Evolutionary conservation across 2,888 invertebrate species (phyloP).

Genomic region (Netelia virgata): DNA sequence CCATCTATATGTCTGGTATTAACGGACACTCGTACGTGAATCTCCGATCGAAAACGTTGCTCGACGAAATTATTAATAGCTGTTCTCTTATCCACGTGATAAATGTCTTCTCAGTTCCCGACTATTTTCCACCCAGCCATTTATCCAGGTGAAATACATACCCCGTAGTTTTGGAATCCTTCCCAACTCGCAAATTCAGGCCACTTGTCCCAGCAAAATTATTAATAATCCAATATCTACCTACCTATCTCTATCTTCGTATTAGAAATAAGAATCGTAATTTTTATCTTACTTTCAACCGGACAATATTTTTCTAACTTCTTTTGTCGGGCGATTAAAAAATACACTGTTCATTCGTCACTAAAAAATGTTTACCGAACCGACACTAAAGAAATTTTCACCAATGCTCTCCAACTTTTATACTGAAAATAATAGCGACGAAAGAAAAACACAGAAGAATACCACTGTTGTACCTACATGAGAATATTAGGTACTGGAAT

Average conservation of each 20-base stretch:
- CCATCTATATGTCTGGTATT: constrained; percentile 7
- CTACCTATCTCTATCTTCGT: background rate
- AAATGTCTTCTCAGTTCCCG: constrained; percentile 7
- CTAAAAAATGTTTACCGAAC: too few relatives aligned
- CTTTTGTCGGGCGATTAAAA: background rate
- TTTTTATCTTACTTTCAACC: background rate
- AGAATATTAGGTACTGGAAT: background rate
- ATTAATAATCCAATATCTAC: constrained; percentile 2
- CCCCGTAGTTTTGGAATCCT: constrained; percentile 1
- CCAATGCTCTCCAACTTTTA: too few relatives aligned
- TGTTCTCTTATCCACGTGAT: background rate
- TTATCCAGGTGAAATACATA: constrained; percentile 1
- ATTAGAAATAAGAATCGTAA: background rate
- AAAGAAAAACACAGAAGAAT: background rate
- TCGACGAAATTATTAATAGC: constrained; percentile 51
- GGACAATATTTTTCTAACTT: background rate
- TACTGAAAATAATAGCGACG: background rate
- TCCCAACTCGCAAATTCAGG: constrained; percentile 2
- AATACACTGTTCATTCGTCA: too few relatives aligned
- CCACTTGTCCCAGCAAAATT: constrained; percentile 33
- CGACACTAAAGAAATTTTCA: too few relatives aligned
- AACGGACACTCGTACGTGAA: constrained; percentile 46
- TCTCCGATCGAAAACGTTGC: constrained; percentile 22
- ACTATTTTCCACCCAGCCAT: constrained; percentile 6
- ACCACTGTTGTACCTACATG: background rate